phyloP scores from a whole-genome alignment of 2,113 vertebrate genomes.

The Corythoichthys intestinalis region DNA sequence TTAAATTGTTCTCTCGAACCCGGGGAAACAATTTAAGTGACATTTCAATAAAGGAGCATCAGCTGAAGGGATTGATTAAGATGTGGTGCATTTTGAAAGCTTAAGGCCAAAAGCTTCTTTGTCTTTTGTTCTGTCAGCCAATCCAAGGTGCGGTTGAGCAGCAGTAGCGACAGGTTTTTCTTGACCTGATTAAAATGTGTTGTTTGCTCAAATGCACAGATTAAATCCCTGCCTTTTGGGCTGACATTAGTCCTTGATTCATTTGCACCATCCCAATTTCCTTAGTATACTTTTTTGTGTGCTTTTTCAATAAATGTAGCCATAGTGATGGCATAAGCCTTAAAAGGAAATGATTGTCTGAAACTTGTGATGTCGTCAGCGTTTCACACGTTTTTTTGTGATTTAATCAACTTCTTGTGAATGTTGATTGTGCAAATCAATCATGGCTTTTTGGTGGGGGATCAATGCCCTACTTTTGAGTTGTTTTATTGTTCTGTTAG shows the following conservation, averaged over 20 bases:
- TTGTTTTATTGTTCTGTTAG: not conserved
- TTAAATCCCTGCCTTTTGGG: not conserved
- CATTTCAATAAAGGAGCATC: not conserved
- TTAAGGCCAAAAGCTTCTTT: not conserved
- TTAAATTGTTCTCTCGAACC: not conserved
- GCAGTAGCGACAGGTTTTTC: not conserved
- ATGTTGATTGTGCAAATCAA: conserved; percentile 14
- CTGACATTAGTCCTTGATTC: not conserved
- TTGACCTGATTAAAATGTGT: conserved; percentile 1
- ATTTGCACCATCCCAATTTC: not conserved
- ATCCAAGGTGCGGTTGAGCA: not conserved
- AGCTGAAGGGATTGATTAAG: not conserved
- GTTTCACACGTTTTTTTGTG: not conserved
- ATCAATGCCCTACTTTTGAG: not conserved
- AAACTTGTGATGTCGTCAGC: not conserved
- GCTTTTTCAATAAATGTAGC: not conserved
- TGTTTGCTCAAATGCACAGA: not conserved
- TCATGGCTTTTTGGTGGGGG: not conserved
- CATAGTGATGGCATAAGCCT: not conserved
- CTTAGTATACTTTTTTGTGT: not conserved
- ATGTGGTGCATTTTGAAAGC: not conserved
- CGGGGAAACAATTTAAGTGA: not conserved
- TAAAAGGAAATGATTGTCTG: not conserved
- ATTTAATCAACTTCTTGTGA: not conserved
- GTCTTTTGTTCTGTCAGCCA: not conserved